These are phyloP conservation scores for Mylabris phalerata DNA, from an alignment of 1,140 invertebrate genomes.

Conservation along the genomic window DNA sequence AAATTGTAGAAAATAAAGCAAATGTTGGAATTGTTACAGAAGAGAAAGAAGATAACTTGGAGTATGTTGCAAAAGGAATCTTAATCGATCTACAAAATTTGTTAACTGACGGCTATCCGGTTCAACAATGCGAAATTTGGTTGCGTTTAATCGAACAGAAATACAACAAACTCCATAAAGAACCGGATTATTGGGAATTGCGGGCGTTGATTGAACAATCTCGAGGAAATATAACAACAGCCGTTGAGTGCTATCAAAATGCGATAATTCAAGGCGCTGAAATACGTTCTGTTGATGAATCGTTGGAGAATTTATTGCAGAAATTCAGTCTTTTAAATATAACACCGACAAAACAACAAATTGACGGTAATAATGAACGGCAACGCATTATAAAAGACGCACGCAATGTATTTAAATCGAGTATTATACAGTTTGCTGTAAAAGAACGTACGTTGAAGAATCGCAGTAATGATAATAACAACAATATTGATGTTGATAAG, in stretches of 20 bases:
- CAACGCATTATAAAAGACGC: constrained; percentile 40
- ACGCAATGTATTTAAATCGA: constrained; percentile 51
- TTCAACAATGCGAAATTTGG: constrained; percentile 49
- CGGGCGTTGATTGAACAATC: constrained; percentile 48
- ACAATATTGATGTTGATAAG: constrained; percentile 2
- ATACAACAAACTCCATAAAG: constrained; percentile 39
- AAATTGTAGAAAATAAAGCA: constrained; percentile 50
- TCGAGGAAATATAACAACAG: constrained; percentile 46
- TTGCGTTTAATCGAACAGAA: constrained; percentile 43
- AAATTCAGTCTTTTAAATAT: constrained; percentile 53
- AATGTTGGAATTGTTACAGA: constrained; percentile 40
- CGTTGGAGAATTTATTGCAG: constrained; percentile 47
- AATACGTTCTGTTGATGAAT: constrained; percentile 47
- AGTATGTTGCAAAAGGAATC: constrained; percentile 24
- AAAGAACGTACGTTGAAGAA: constrained; percentile 35
- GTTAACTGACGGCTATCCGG: constrained; percentile 37
- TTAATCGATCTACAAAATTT: constrained; percentile 38
- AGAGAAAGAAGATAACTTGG: not conserved
- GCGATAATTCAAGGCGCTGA: constrained; percentile 49
- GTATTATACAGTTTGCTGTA: constrained; percentile 51
- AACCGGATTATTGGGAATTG: constrained; percentile 52
- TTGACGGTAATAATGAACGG: constrained; percentile 8
- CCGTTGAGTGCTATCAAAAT: constrained; percentile 50
- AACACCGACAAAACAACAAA: constrained; percentile 34
- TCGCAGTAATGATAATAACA: constrained; percentile 10